phyloP scores from a whole-genome alignment of 2,113 vertebrate species.

The Oplegnathus fasciatus region DNA sequence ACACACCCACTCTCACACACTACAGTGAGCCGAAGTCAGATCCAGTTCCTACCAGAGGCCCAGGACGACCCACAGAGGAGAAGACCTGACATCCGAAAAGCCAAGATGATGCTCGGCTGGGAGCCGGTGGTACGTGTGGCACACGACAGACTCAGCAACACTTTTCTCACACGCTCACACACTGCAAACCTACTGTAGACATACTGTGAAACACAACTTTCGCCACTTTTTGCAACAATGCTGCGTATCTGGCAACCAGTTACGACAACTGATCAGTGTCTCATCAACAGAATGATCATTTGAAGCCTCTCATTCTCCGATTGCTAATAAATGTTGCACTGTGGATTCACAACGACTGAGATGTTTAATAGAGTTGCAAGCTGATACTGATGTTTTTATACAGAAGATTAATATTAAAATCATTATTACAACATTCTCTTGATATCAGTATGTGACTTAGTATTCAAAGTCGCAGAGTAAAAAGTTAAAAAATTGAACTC shows the following conservation, averaged over 20 bases:
- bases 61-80: conserved; percentile 98
- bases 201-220: background rate
- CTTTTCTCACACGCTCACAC: background rate
- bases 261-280: background rate
- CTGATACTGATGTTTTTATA: no score
- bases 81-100: conserved; percentile 96
- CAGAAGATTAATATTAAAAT: background rate
- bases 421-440: background rate
- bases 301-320: background rate
- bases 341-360: background rate
- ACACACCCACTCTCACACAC: background rate
- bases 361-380: background rate
- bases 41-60: conserved; percentile 97
- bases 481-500: no score
- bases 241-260: background rate
- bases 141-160: background rate
- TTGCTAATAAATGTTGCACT: background rate
- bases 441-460: background rate
- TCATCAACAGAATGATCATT: background rate
- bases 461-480: background rate
- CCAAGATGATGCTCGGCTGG: conserved; percentile 95
- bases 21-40: conserved; percentile 92
- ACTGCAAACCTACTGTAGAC: background rate
- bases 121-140: conserved; percentile 93
- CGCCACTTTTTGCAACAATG: background rate